Percentiles rank a stretch among this genome's conserved stretches.
Conservation (phyloP, 2,888 invertebrate genomes). For the Pheosia tremula region DNA sequence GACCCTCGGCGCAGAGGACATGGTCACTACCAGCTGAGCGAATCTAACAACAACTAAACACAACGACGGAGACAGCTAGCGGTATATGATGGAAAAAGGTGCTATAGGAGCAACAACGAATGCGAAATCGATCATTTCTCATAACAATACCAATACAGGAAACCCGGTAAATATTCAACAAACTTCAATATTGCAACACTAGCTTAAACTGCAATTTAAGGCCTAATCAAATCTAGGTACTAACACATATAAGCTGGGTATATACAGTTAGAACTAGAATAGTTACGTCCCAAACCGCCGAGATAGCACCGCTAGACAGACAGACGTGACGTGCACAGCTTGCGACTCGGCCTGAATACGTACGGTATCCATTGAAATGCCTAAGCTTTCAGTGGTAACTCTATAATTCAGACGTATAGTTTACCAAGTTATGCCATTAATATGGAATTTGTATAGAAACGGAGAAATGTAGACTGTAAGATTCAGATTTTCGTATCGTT, state of each 20-base stretch:
- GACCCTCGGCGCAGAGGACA: too few relatives aligned
- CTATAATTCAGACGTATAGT: constrained; percentile 28
- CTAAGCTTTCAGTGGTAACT: constrained; percentile 30
- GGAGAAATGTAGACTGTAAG: constrained; percentile 12
- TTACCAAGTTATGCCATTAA: constrained; percentile 28
- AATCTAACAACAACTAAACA: background rate
- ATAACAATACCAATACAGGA: constrained; percentile 4
- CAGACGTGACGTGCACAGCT: constrained; percentile 18
- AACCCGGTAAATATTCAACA: constrained; percentile 14
- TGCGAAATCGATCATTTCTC: background rate
- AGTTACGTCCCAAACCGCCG: constrained; percentile 3
- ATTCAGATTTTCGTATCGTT: constrained; percentile 20
- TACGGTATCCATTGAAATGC: constrained; percentile 41
- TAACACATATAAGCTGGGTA: constrained; percentile 25
- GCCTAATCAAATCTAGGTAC: constrained; percentile 36
- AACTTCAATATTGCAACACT: constrained; percentile 18
- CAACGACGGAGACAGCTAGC: background rate
- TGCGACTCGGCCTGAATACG: constrained; percentile 34
- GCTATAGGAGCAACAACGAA: background rate
- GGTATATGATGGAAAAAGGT: background rate
- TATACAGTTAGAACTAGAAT: constrained; percentile 20
- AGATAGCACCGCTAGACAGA: constrained; percentile 12
- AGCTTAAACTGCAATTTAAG: constrained; percentile 21
- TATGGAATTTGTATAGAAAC: constrained; percentile 20
- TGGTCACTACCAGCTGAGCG: too few relatives aligned